Evolutionary conservation across 2,113 vertebrate genomes (phyloP).

Genomic region (Catagonus wagneri): DNA sequence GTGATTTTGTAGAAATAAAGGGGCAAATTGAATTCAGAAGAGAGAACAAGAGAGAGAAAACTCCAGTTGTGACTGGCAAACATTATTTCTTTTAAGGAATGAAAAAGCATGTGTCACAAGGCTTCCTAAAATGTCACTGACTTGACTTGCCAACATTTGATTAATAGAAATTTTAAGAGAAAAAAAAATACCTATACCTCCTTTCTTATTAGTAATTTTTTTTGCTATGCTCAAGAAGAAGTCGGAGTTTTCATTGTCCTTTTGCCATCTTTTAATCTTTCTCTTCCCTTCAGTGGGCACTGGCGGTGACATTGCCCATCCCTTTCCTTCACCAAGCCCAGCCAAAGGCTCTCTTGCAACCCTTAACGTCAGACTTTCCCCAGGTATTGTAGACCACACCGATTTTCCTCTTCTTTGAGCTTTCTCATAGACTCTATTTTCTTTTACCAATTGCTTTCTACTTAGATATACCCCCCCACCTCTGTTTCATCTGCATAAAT

Average conservation of each 20-base stretch:
- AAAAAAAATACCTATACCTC: not conserved
- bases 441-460: not conserved
- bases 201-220: not conserved
- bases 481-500: not conserved
- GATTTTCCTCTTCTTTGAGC: not conserved
- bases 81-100: not conserved
- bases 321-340: not conserved
- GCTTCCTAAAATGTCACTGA: not conserved
- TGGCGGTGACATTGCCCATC: too few relatives aligned
- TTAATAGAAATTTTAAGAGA: not conserved
- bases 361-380: not conserved
- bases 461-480: not conserved
- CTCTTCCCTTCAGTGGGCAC: not conserved
- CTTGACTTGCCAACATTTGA: conserved; percentile 3
- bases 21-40: conserved; percentile 19
- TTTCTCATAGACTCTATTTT: not conserved
- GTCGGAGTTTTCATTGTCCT: not conserved
- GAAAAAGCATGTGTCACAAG: not conserved
- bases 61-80: not conserved
- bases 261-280: not conserved
- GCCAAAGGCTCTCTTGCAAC: not conserved
- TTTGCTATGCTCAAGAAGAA: not conserved
- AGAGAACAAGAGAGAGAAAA: not conserved
- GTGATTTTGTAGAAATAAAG: conserved; percentile 49
- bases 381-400: not conserved